Percentiles rank a stretch among this genome's conserved stretches.
phyloP scores from a whole-genome alignment of 2,797 vertebrate species.

The Sebastes itinus region DNA sequence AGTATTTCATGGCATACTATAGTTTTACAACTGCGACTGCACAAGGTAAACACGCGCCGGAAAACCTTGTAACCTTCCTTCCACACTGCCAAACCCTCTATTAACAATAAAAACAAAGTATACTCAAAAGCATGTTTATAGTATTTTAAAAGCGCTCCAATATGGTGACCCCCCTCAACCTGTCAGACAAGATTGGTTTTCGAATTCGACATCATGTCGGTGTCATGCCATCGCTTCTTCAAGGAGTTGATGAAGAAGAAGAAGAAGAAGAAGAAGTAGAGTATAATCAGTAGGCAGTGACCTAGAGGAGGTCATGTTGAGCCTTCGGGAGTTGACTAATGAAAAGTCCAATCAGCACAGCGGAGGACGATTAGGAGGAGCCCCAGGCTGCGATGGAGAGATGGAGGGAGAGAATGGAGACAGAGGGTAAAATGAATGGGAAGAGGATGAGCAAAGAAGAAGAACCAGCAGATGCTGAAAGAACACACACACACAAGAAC shows the following conservation, averaged over 20 bases:
- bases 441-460: constrained; percentile 51
- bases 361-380: constrained; percentile 78
- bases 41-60: not conserved
- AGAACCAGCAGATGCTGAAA: constrained; percentile 9
- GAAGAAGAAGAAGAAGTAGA: constrained; percentile 25
- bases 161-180: constrained; percentile 22
- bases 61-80: not conserved
- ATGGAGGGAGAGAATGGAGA: constrained; percentile 56
- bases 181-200: constrained; percentile 20
- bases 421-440: constrained; percentile 54
- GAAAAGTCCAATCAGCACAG: constrained; percentile 83
- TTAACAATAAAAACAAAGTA: constrained; percentile 14
- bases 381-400: constrained; percentile 73
- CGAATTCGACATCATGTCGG: constrained; percentile 24
- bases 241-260: constrained; percentile 43
- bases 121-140: constrained; percentile 6
- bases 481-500: constrained; percentile 1
- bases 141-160: constrained; percentile 8
- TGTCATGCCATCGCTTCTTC: constrained; percentile 55
- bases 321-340: constrained; percentile 81
- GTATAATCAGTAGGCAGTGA: constrained; percentile 82
- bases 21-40: constrained; percentile 32
- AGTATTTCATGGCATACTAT: constrained; percentile 27
- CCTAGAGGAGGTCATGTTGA: constrained; percentile 78
- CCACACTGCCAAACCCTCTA: not conserved